Evolutionary conservation across 2,113 vertebrate genomes (phyloP).

Genomic region (Butorides virescens): DNA sequence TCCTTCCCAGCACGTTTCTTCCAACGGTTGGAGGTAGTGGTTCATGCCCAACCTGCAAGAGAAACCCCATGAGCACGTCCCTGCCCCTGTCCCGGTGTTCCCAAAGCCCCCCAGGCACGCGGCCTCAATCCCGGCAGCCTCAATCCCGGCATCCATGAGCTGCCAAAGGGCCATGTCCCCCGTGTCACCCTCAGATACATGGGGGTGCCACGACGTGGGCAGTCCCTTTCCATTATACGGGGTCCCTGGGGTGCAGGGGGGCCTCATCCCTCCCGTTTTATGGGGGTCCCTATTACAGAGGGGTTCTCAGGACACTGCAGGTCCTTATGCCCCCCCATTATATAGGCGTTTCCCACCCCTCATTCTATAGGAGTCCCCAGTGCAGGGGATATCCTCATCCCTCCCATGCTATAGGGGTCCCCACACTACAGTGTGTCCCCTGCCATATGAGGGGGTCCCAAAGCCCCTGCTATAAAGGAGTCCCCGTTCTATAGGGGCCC

Average conservation of each 20-base stretch:
- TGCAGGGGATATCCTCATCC: neutral
- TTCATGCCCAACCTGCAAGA: constrained; percentile 86
- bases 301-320: neutral
- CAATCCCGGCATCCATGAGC: accelerated
- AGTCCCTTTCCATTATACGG: neutral
- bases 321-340: neutral
- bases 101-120: accelerated
- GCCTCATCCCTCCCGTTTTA: neutral
- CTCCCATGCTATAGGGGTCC: neutral
- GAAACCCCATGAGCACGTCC: neutral
- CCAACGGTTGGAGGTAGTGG: constrained; percentile 84
- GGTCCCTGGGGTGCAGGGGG: neutral
- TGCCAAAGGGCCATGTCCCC: accelerated
- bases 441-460: accelerated
- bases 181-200: accelerated
- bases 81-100: neutral
- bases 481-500: accelerated
- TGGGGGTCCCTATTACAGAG: neutral
- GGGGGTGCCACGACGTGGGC: neutral
- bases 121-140: too few relatives aligned
- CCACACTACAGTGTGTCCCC: neutral
- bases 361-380: accelerated
- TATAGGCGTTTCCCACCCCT: neutral
- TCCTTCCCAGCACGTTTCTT: constrained; percentile 85
- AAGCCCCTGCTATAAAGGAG: accelerated